Conservation (phyloP, 2,113 vertebrate species). For the Madoqua kirkii region DNA sequence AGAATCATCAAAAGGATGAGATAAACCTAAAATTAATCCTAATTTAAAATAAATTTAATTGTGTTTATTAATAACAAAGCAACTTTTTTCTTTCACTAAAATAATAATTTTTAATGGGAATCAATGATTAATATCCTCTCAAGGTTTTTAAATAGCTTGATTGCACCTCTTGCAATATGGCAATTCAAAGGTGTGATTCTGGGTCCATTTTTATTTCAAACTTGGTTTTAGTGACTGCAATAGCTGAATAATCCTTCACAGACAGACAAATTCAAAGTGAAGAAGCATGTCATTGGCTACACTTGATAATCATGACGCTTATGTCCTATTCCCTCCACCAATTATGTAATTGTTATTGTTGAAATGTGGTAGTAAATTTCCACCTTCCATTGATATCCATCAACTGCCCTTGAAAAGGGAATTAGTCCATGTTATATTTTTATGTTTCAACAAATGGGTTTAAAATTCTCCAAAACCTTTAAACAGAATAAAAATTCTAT, state of each 20-base stretch:
- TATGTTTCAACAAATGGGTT: background rate
- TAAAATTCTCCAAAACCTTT: slow-evolving; percentile 13
- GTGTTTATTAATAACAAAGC: background rate
- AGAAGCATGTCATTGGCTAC: background rate
- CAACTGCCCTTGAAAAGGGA: slow-evolving; percentile 3
- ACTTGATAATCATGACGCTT: background rate
- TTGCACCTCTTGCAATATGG: background rate
- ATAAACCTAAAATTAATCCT: background rate
- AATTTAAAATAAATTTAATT: background rate
- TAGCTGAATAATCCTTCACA: background rate
- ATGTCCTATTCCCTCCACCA: background rate
- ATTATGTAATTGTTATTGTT: background rate
- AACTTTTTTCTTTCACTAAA: background rate
- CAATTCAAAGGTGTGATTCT: background rate
- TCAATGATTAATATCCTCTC: background rate
- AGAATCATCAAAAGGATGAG: background rate
- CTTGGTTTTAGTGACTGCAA: background rate
- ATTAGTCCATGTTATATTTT: background rate
- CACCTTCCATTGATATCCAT: background rate
- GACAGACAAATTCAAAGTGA: background rate
- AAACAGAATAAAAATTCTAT: slow-evolving; percentile 31
- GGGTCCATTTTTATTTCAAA: background rate
- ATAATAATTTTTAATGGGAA: background rate
- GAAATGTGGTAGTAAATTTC: slow-evolving; percentile 46
- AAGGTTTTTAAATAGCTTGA: background rate